Evolutionary conservation across 2,113 vertebrate species (phyloP).

Genomic region (Eretmochelys imbricata): DNA sequence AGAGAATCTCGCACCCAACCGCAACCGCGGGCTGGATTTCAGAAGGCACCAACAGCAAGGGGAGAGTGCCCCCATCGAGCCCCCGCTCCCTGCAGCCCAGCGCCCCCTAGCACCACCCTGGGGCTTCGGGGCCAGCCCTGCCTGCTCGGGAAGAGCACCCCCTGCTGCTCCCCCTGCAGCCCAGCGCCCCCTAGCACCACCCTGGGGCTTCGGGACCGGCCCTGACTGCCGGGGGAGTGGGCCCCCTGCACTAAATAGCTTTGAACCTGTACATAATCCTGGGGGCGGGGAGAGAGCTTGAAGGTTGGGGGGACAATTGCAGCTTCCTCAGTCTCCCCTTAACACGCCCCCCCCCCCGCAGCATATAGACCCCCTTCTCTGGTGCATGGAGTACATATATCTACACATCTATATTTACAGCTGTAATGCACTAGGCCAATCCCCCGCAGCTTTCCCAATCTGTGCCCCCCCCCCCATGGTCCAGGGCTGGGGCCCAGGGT

Average conservation of each 20-base stretch:
- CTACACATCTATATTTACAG: not conserved
- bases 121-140: not conserved
- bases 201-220: no score
- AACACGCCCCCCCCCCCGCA: not conserved
- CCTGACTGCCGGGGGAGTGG: not conserved
- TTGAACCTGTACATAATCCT: no score
- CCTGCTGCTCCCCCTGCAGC: not conserved
- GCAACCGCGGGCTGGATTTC: not conserved
- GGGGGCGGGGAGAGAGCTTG: no score
- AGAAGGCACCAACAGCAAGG: accelerated
- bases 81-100: not conserved
- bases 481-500: not conserved
- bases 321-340: not conserved
- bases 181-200: not conserved
- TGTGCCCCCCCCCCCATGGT: not conserved
- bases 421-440: not conserved
- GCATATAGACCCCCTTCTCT: not conserved
- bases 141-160: not conserved
- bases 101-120: not conserved
- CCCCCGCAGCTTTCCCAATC: no score
- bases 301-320: not conserved
- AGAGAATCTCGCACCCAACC: not conserved
- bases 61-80: not conserved
- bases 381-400: not conserved
- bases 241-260: not conserved